Conservation (phyloP, 2,113 vertebrate species). For the Protobothrops mucrosquamatus region DNA sequence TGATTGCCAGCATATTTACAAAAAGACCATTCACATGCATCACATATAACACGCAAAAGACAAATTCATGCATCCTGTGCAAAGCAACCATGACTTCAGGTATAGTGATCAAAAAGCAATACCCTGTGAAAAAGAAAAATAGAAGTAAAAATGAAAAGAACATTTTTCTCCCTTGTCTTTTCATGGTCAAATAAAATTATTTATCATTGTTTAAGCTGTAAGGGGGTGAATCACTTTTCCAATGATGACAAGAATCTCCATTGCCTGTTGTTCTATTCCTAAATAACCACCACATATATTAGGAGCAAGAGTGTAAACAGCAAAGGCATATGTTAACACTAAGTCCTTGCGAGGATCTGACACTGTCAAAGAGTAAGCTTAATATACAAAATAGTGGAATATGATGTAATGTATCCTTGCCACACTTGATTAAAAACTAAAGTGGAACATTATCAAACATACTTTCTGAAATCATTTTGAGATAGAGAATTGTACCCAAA, state of each 20-base stretch:
- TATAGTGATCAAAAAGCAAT: not conserved
- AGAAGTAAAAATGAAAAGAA: not conserved
- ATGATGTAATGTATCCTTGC: not conserved
- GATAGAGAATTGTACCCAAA: not conserved
- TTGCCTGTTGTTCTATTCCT: not conserved
- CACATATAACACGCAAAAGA: not conserved
- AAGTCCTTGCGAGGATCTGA: not conserved
- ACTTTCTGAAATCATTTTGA: not conserved
- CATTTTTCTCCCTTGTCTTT: not conserved
- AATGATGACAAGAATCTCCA: not conserved
- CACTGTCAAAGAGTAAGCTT: not conserved
- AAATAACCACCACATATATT: not conserved
- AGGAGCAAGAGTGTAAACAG: not conserved
- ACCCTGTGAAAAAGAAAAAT: not conserved
- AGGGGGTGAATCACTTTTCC: not conserved
- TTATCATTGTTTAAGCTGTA: not conserved
- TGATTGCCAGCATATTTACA: not conserved
- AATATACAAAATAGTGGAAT: not conserved
- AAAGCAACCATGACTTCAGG: not conserved
- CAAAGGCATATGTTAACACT: not conserved
- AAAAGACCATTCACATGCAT: not conserved
- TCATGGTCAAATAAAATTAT: not conserved
- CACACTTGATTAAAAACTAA: not conserved
- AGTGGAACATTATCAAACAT: not conserved
- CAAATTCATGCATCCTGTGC: not conserved